Percentiles rank a stretch among this genome's conserved stretches.
These are phyloP conservation scores for Kradibia gibbosae DNA, from an alignment of 1,140 invertebrate species.

Conservation along the genomic window DNA sequence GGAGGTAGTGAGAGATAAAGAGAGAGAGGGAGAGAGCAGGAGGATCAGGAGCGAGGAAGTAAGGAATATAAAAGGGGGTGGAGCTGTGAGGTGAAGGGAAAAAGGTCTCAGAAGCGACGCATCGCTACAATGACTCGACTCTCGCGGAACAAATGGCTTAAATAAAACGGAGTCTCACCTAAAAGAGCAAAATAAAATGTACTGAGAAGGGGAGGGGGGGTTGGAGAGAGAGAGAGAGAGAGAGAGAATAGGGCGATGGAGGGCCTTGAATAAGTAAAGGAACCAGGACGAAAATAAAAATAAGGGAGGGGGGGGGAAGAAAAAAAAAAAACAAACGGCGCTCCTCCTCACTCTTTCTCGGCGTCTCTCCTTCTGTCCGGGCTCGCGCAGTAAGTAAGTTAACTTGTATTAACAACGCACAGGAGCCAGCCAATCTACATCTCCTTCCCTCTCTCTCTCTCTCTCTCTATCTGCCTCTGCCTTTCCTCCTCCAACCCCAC, in stretches of 20 bases:
- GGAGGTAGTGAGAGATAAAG: no score
- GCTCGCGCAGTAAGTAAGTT: slow-evolving; percentile 39
- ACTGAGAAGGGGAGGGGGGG: slow-evolving; percentile 35
- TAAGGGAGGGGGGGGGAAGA: no score
- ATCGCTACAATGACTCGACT: slow-evolving; percentile 38
- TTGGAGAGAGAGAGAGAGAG: slow-evolving; percentile 20
- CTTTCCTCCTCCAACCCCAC: no score
- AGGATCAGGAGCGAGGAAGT: slow-evolving; percentile 3
- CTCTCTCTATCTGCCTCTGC: no score
- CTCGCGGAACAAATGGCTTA: slow-evolving; percentile 25
- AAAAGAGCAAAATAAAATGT: slow-evolving; percentile 26
- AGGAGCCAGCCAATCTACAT: slow-evolving; percentile 47
- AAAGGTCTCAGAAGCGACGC: neutral
- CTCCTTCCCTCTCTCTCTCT: slow-evolving; percentile 21
- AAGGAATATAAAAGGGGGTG: no score
- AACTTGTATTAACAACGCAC: slow-evolving; percentile 53
- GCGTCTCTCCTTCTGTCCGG: slow-evolving; percentile 6
- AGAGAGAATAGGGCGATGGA: slow-evolving; percentile 27
- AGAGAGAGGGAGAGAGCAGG: neutral
- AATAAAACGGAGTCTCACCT: slow-evolving; percentile 27
- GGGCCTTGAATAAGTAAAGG: slow-evolving; percentile 54
- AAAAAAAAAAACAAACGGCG: slow-evolving; percentile 9
- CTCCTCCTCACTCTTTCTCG: neutral
- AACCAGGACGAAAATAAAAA: slow-evolving; percentile 44
- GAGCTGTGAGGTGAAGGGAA: no score